phyloP scores from a whole-genome alignment of 2,113 vertebrate species.

The Pluvianellus socialis region DNA sequence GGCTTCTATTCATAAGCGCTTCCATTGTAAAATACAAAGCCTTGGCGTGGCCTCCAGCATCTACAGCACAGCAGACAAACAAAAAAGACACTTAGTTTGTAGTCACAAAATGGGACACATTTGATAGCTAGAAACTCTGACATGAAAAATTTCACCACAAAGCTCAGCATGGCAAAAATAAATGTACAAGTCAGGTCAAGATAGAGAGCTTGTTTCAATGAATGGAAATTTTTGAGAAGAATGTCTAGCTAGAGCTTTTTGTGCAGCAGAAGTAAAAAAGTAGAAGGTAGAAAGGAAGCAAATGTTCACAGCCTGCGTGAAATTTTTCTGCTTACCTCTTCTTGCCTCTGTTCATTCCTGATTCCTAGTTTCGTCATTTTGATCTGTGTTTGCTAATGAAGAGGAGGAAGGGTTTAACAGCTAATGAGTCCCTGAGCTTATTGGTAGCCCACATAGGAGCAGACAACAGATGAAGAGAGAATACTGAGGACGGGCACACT shows the following conservation, averaged over 20 bases:
- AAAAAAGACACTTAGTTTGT: background rate
- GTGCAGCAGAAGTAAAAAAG: background rate
- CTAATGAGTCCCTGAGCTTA: background rate
- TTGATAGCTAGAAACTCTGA: background rate
- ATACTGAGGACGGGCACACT: background rate
- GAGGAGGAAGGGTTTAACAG: background rate
- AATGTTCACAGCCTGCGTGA: background rate
- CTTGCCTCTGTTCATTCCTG: background rate
- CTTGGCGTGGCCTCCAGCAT: background rate
- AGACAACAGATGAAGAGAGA: background rate
- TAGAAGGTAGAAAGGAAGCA: background rate
- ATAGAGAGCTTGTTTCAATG: background rate
- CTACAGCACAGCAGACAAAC: background rate
- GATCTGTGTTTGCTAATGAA: background rate
- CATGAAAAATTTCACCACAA: background rate
- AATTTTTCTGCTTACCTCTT: background rate
- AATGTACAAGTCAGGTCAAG: background rate
- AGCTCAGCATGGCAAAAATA: background rate
- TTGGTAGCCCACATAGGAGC: background rate
- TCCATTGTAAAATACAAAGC: conserved; percentile 35
- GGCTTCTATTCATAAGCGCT: background rate
- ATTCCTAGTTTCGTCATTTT: background rate
- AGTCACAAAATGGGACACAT: background rate
- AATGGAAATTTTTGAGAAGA: background rate
- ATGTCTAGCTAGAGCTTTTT: background rate